Conservation (phyloP, 1,140 invertebrate genomes). For the Contarinia nasturtii region DNA sequence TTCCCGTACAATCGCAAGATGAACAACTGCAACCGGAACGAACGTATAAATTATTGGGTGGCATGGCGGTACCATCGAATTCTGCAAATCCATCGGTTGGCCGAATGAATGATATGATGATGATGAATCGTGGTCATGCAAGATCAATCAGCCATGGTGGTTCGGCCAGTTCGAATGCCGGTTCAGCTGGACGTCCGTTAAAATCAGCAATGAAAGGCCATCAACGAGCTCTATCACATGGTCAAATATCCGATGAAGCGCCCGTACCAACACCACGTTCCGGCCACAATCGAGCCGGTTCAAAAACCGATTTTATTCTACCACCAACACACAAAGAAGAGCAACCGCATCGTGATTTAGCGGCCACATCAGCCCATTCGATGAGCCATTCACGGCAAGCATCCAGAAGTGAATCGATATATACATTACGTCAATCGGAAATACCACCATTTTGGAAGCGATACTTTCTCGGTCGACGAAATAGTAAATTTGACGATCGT, state of each 20-base stretch:
- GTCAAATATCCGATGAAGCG: constrained; percentile 48
- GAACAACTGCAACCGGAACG: constrained; percentile 27
- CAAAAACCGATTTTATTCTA: constrained; percentile 70
- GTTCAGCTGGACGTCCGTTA: constrained; percentile 31
- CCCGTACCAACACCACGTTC: constrained; percentile 25
- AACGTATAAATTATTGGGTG: constrained; percentile 32
- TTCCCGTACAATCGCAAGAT: background rate
- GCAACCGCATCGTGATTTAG: constrained; percentile 23
- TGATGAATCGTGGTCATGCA: constrained; percentile 35
- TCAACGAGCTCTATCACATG: constrained; percentile 68
- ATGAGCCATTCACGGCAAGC: constrained; percentile 42
- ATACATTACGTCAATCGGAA: constrained; percentile 56
- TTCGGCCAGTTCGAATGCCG: constrained; percentile 28
- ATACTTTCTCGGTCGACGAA: constrained; percentile 35
- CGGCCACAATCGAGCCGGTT: constrained; percentile 60
- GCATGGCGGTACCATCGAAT: constrained; percentile 16
- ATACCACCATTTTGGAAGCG: constrained; percentile 47
- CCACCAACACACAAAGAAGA: constrained; percentile 54
- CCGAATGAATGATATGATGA: constrained; percentile 4
- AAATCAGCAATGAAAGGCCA: constrained; percentile 49
- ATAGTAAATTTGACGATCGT: constrained; percentile 41
- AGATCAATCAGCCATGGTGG: constrained; percentile 65
- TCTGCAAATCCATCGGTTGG: background rate
- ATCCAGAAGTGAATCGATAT: constrained; percentile 66
- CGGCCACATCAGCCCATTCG: constrained; percentile 25